These are phyloP conservation scores for Lophura nycthemera DNA, from an alignment of 2,113 vertebrate genomes.

Conservation along the genomic window DNA sequence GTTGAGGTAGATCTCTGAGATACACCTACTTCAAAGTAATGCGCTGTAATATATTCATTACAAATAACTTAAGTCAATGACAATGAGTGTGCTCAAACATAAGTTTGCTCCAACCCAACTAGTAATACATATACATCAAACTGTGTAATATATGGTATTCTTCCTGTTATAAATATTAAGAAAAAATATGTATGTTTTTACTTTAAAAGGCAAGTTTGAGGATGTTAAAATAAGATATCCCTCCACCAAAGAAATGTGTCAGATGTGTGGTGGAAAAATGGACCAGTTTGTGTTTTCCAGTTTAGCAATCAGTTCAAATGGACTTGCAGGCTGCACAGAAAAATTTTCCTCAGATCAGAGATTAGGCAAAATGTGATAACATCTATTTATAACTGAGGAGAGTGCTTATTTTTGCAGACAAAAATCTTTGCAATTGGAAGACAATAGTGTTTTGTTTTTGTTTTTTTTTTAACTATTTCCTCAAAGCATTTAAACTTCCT, in stretches of 20 bases:
- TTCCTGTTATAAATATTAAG: not conserved
- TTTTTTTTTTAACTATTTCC: not conserved
- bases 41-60: not conserved
- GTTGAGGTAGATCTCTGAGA: not conserved
- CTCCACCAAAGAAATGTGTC: not conserved
- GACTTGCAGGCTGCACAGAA: not conserved
- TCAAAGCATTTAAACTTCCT: not conserved
- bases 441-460: rapidly evolving
- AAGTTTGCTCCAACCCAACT: rapidly evolving
- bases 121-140: not conserved
- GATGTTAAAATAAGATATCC: not conserved
- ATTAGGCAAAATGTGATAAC: not conserved
- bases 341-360: not conserved
- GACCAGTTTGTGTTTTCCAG: not conserved
- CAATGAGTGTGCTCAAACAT: not conserved
- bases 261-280: not conserved
- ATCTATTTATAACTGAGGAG: not conserved
- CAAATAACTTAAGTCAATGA: not conserved
- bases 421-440: not conserved
- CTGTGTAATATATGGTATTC: not conserved
- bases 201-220: not conserved
- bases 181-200: not conserved
- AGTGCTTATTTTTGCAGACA: not conserved
- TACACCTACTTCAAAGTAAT: not conserved
- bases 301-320: not conserved